These are phyloP conservation scores for Strigops habroptila DNA, from an alignment of 2,113 vertebrate species.

Conservation along the genomic window DNA sequence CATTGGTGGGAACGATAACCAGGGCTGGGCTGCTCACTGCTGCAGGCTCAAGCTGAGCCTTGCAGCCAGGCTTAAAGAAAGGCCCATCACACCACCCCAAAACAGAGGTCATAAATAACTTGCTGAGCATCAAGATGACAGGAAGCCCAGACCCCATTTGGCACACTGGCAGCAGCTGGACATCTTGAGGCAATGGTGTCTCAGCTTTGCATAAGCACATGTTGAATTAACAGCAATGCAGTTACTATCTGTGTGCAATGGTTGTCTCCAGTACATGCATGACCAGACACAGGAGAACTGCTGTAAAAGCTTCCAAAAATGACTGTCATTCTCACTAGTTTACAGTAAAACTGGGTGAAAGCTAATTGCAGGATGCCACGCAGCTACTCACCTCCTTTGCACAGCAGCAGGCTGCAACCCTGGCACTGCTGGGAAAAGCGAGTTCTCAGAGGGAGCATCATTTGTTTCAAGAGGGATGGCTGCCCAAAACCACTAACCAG, in stretches of 20 bases:
- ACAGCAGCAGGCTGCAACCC: background rate
- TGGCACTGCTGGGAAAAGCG: background rate
- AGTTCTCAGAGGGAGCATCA: background rate
- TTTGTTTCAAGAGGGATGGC: background rate
- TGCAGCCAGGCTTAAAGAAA: background rate
- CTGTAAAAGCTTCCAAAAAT: background rate
- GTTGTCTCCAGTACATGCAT: background rate
- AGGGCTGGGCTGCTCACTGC: background rate
- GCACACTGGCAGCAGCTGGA: background rate
- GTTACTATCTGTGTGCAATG: background rate
- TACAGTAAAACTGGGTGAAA: slow-evolving; percentile 24
- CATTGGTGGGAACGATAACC: background rate
- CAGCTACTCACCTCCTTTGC: slow-evolving; percentile 4
- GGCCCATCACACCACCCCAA: background rate
- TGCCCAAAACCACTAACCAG: slow-evolving; percentile 39
- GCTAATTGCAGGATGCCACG: background rate
- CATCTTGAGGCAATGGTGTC: background rate
- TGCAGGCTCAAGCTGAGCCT: background rate
- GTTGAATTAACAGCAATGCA: background rate
- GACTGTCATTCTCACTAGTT: background rate
- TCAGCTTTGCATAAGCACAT: background rate
- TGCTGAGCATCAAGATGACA: background rate
- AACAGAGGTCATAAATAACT: background rate
- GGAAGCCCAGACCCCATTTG: background rate
- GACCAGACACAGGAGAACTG: background rate